A percentile compares a stretch with the other conserved stretches of the same genome.
phyloP scores from a whole-genome alignment of 2,113 vertebrate species.

The Malurus alboscapulatus region DNA sequence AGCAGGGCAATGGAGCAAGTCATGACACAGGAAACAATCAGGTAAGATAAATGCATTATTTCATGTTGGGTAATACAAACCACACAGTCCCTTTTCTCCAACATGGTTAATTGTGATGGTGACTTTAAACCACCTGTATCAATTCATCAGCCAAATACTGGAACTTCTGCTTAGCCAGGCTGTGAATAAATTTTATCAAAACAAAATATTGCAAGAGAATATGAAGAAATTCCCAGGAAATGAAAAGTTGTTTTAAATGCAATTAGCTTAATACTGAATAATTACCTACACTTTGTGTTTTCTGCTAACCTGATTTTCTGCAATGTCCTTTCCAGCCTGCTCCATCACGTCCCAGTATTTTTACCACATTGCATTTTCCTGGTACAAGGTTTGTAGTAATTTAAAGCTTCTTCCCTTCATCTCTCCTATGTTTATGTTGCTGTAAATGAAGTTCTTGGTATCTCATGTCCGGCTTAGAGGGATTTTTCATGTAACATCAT shows the following conservation, averaged over 20 bases:
- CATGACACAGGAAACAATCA: not conserved
- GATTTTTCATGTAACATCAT: not conserved
- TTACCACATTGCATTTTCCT: slow-evolving; percentile 26
- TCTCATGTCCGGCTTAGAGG: not conserved
- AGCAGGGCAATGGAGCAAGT: not conserved
- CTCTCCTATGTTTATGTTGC: not conserved
- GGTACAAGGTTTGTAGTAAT: slow-evolving; percentile 49
- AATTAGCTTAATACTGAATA: not conserved
- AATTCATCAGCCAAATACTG: not conserved
- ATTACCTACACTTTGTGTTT: not conserved
- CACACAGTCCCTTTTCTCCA: not conserved
- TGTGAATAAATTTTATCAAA: not conserved
- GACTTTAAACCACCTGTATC: not conserved
- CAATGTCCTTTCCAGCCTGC: not conserved
- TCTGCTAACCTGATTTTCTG: not conserved
- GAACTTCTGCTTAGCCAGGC: not conserved
- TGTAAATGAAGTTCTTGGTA: not conserved
- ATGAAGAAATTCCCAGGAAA: not conserved
- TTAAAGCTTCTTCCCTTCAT: not conserved
- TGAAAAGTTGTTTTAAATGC: not conserved
- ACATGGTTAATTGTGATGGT: not conserved
- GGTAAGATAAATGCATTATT: slow-evolving; percentile 3
- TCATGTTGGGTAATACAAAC: not conserved
- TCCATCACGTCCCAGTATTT: not conserved
- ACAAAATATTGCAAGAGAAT: not conserved